A percentile compares a stretch with the other conserved stretches of the same genome.
These are phyloP conservation scores for Morphnarchus princeps DNA, from an alignment of 2,113 vertebrate genomes.

Conservation along the genomic window DNA sequence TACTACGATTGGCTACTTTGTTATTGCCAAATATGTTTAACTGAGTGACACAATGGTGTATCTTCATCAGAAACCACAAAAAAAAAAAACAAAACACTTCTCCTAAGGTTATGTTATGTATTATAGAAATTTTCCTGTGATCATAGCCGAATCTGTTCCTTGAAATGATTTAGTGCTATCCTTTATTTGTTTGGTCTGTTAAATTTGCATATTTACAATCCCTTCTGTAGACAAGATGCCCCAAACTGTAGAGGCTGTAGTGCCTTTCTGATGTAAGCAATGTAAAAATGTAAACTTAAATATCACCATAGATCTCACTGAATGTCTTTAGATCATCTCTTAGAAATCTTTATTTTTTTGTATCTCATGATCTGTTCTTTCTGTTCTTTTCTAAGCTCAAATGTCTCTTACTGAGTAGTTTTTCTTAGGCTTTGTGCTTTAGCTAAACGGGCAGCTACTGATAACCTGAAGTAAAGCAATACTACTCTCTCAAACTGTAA, in stretches of 20 bases:
- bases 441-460: background rate
- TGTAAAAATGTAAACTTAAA: background rate
- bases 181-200: background rate
- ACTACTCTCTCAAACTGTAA: background rate
- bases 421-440: background rate
- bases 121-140: background rate
- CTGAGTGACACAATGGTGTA: background rate
- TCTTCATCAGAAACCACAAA: background rate
- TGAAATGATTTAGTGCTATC: background rate
- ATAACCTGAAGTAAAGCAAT: background rate
- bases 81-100: fast-evolving
- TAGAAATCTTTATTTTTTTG: background rate
- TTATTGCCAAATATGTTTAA: background rate
- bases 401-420: background rate
- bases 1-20: background rate
- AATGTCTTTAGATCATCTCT: background rate
- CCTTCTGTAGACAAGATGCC: background rate
- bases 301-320: background rate
- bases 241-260: background rate
- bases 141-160: background rate
- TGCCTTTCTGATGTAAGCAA: background rate
- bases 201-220: background rate
- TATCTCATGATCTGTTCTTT: background rate
- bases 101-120: background rate
- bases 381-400: background rate